Percentiles rank a stretch among this genome's conserved stretches.
These are phyloP conservation scores for Gortyna flavago DNA, from an alignment of 2,888 invertebrate species.

Conservation along the genomic window DNA sequence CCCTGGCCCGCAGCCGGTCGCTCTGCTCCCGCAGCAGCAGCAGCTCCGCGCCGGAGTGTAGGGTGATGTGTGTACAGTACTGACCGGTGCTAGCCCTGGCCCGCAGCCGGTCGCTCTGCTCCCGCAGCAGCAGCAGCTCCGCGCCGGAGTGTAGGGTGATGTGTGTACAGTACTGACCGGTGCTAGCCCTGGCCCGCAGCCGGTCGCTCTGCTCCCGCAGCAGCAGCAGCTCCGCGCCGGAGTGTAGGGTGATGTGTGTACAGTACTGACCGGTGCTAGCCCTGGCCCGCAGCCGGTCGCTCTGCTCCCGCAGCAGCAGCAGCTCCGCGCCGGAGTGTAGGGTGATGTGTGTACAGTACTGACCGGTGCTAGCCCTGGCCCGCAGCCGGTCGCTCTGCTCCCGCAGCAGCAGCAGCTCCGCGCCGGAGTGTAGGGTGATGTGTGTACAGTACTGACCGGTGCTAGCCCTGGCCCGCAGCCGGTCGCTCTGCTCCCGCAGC, in stretches of 20 bases:
- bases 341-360: background rate
- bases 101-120: constrained; percentile 70
- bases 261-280: background rate
- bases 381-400: constrained; percentile 72
- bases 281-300: constrained; percentile 68
- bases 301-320: constrained; percentile 69
- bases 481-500: constrained; percentile 71
- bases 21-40: constrained; percentile 70
- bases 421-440: background rate
- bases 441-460: background rate
- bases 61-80: background rate
- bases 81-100: constrained; percentile 30
- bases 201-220: constrained; percentile 72
- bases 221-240: constrained; percentile 53
- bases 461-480: constrained; percentile 56
- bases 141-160: background rate
- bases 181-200: constrained; percentile 52
- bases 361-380: constrained; percentile 30
- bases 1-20: constrained; percentile 67
- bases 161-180: background rate
- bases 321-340: constrained; percentile 10
- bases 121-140: constrained; percentile 66
- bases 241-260: background rate
- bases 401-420: constrained; percentile 61
- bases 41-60: constrained; percentile 10